Evolutionary conservation across 2,888 invertebrate species (phyloP).

Genomic region (Timandra comae): DNA sequence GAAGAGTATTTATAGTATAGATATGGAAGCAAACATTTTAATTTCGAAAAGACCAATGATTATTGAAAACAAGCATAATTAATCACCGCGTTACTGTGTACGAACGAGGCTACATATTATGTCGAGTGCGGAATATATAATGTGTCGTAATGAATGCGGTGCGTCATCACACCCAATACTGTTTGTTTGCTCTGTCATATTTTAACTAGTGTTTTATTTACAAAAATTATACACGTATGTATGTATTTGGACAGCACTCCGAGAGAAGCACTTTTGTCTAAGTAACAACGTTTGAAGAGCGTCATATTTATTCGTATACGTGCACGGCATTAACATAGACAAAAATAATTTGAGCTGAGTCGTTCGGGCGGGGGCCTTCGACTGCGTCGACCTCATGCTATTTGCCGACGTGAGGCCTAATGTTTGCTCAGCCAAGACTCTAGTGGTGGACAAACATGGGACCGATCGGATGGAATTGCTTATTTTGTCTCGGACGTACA

Average conservation of each 20-base stretch:
- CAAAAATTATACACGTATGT: slow-evolving; percentile 19
- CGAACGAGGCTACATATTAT: no score
- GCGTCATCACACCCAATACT: slow-evolving; percentile 1
- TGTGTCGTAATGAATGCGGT: slow-evolving; percentile 4
- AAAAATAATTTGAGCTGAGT: slow-evolving; percentile 49
- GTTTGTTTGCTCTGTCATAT: slow-evolving; percentile 11
- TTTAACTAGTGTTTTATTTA: slow-evolving; percentile 24
- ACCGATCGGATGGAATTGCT: slow-evolving; percentile 74
- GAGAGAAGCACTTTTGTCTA: slow-evolving; percentile 24
- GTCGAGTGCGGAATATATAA: no score
- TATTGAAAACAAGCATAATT: no score
- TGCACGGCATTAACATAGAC: slow-evolving; percentile 27
- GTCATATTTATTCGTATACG: slow-evolving; percentile 27
- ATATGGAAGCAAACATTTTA: no score
- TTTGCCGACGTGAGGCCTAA: slow-evolving; percentile 73
- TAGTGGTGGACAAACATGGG: slow-evolving; percentile 75
- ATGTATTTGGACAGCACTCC: slow-evolving; percentile 24
- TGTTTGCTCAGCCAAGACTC: slow-evolving; percentile 73
- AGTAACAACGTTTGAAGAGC: slow-evolving; percentile 27
- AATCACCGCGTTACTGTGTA: no score
- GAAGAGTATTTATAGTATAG: no score
- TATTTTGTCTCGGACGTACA: slow-evolving; percentile 75
- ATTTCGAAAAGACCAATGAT: no score
- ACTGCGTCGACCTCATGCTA: slow-evolving; percentile 67
- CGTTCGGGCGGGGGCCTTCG: slow-evolving; percentile 40